phyloP scores from a whole-genome alignment of 2,797 vertebrate species.

The Denticeps clupeoides region DNA sequence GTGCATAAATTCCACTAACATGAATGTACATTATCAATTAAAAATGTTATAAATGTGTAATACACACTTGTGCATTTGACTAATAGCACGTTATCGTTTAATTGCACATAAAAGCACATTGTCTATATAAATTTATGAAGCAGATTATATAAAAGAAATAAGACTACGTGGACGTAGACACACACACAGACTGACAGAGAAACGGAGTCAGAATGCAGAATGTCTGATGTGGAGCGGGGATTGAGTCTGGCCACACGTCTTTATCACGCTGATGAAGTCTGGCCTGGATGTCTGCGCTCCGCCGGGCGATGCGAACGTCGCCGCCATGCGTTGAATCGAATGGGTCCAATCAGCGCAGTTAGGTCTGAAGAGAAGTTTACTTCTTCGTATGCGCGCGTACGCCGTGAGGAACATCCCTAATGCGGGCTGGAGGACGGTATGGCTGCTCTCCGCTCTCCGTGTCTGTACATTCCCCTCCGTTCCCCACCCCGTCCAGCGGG shows the following conservation, averaged over 20 bases:
- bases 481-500: constrained; percentile 41
- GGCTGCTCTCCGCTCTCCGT: constrained; percentile 13
- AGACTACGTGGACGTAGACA: no score
- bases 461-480: neutral
- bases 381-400: constrained; percentile 44
- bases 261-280: constrained; percentile 40
- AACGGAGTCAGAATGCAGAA: constrained; percentile 23
- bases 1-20: no score
- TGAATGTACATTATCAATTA: no score
- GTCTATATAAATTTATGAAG: no score
- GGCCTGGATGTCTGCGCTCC: constrained; percentile 31
- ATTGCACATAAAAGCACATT: no score
- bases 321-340: constrained; percentile 53
- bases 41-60: no score
- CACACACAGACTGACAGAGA: neutral
- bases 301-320: constrained; percentile 38
- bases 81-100: no score
- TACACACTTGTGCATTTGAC: no score
- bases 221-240: constrained; percentile 10
- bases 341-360: constrained; percentile 54
- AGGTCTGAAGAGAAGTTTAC: constrained; percentile 50
- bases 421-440: constrained; percentile 26
- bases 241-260: constrained; percentile 42
- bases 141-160: no score
- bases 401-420: constrained; percentile 49